Evolutionary conservation across 2,888 invertebrate species (phyloP), one percentile per base, ranked within the genome.

Genomic region (Torymus texanus): DNA sequence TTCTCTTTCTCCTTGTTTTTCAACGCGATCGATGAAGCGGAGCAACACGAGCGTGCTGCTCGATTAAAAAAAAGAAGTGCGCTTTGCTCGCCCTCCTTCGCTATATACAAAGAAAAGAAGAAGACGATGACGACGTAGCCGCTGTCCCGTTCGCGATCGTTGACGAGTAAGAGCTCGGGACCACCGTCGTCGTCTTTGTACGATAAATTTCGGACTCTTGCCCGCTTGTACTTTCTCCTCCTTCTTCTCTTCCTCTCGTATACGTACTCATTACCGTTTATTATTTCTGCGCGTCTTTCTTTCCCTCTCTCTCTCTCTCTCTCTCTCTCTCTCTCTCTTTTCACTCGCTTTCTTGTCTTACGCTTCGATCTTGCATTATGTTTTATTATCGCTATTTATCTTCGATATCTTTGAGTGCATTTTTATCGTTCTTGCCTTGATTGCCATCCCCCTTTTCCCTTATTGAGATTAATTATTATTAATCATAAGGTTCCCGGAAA

Each of bases 261-360:
- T 11, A 56, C 16, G 58, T 78, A 63, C 79, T 80, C 76, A 80
- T 80, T 76, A 80, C 29, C 16, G 76, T 51, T 80, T 76, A 80
- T 80, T 76, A 80, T 75, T 75, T 75, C 55, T 65, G 12, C 18
- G 70, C 65, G 24, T 79, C 65, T 65, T 8, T 41, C 41, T 29
- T 8, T 29, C 29, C 8, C 41, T 41, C 41, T 41, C 41, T 5
- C 41, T 29, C 29, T 29, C 29, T 41, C 41, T 41, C 41, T 41
- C 41, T 79, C 65, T 21, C 21, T 1, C 21, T 67, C 61, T 65
- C 66, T 59, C 41, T 29, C 29, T 29, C 29, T 41, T 8, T 41
- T 41, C 41, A 75, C 65, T 21, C 21, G 21, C 21, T 67, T 67
- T 65, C 66, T 59, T 51, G 13, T 53, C 29, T 59, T 18, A 41